A percentile compares a stretch with the other conserved stretches of the same genome.
These are phyloP conservation scores for Diadegma fenestrale DNA, from an alignment of 2,888 invertebrate genomes.

Conservation along the genomic window DNA sequence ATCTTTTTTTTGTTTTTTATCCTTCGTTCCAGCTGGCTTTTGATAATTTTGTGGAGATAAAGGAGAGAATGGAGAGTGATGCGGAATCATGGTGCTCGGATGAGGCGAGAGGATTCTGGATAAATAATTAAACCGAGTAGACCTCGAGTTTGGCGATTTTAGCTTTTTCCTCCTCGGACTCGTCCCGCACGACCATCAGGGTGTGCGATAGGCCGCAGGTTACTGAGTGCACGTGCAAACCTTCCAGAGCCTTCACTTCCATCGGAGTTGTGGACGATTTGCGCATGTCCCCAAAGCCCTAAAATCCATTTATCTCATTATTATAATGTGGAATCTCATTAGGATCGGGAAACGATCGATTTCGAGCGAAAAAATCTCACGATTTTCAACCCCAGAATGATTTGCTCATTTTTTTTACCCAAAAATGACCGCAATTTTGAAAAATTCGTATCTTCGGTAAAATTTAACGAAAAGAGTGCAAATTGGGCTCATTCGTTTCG, in stretches of 20 bases:
- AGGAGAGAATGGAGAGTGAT: slow-evolving; percentile 29
- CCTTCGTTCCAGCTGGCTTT: not conserved
- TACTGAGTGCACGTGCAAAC: slow-evolving; percentile 91
- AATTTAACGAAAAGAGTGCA: no score
- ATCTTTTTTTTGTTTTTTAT: not conserved
- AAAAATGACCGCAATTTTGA: no score
- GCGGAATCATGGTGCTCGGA: slow-evolving; percentile 49
- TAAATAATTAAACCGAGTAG: slow-evolving; percentile 81
- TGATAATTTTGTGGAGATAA: slow-evolving; percentile 15
- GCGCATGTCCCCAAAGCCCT: slow-evolving; percentile 95
- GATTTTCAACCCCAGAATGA: no score
- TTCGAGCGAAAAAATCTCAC: no score
- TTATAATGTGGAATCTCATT: no score
- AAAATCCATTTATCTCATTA: slow-evolving; percentile 66
- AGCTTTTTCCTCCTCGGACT: slow-evolving; percentile 88
- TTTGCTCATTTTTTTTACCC: no score
- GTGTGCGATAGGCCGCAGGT: slow-evolving; percentile 95
- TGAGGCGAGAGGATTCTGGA: slow-evolving; percentile 50
- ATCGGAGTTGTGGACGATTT: slow-evolving; percentile 95
- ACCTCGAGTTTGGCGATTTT: slow-evolving; percentile 87
- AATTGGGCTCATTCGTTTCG: no score
- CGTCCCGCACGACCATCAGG: slow-evolving; percentile 89
- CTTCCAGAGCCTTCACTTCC: slow-evolving; percentile 92
- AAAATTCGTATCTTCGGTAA: no score
- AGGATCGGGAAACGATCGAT: no score